Evolutionary conservation across 1,140 invertebrate species (phyloP).

Genomic region (Bombyx mandarina): DNA sequence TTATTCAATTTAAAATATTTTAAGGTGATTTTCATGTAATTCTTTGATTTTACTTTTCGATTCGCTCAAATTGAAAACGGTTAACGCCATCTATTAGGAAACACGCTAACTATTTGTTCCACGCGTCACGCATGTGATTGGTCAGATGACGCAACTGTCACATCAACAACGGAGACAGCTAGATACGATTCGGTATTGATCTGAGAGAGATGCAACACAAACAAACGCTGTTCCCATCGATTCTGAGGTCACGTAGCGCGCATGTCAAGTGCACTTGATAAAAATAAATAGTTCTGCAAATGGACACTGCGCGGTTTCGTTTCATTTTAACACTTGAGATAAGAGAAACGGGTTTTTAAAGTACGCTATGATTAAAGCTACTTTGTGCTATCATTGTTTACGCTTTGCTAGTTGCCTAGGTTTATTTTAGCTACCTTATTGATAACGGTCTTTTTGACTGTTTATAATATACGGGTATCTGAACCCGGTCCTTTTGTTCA

Average conservation of each 20-base stretch:
- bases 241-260: constrained; percentile 42
- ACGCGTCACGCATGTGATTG: constrained; percentile 21
- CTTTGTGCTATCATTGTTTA: too few species aligned
- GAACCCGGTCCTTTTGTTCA: too few species aligned
- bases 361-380: too few species aligned
- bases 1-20: too few species aligned
- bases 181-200: constrained; percentile 11
- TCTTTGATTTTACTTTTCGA: too few species aligned
- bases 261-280: constrained; percentile 50
- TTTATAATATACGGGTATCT: too few species aligned
- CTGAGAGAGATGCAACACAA: constrained; percentile 48
- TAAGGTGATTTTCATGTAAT: too few species aligned
- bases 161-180: constrained; percentile 27
- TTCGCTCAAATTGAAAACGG: not conserved
- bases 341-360: too few species aligned
- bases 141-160: constrained; percentile 27
- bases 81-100: constrained; percentile 48
- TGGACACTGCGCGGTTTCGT: constrained; percentile 4
- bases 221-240: constrained; percentile 57
- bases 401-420: too few species aligned
- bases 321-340: too few species aligned
- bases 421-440: too few species aligned
- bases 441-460: too few species aligned
- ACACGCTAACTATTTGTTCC: constrained; percentile 25
- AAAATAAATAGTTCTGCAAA: constrained; percentile 22